Evolutionary conservation across 2,888 invertebrate species (phyloP).

Genomic region (Meganola albula): DNA sequence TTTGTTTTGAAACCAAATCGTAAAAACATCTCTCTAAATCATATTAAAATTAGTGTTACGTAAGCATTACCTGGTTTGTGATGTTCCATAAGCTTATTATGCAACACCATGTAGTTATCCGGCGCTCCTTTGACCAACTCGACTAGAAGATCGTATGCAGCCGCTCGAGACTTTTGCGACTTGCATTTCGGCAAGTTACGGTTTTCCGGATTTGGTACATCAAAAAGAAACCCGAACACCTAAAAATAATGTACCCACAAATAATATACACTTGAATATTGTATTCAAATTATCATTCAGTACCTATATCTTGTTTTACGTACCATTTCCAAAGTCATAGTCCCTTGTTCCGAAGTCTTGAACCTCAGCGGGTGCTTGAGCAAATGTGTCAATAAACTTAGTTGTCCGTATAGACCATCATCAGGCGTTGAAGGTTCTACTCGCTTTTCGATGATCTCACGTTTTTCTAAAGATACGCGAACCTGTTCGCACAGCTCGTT

Average conservation of each 20-base stretch:
- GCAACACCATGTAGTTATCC: conserved; percentile 90
- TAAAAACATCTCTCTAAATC: no score
- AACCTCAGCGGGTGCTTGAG: conserved; percentile 93
- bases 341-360: conserved; percentile 87
- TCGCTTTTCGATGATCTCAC: conserved; percentile 90
- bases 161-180: conserved; percentile 90
- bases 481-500: conserved; percentile 86
- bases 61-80: conserved; percentile 90
- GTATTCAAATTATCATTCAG: not conserved
- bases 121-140: conserved; percentile 91
- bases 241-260: conserved; percentile 33
- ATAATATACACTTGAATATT: not conserved
- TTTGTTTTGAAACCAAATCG: no score
- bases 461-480: conserved; percentile 83
- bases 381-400: conserved; percentile 91
- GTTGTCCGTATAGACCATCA: conserved; percentile 91
- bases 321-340: conserved; percentile 81
- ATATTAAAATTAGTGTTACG: no score
- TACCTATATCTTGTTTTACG: conserved; percentile 10
- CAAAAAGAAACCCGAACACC: conserved; percentile 92
- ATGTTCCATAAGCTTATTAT: conserved; percentile 89
- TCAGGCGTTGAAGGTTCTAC: conserved; percentile 89
- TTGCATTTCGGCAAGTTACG: conserved; percentile 96
- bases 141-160: conserved; percentile 93
- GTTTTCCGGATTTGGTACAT: conserved; percentile 90